Evolutionary conservation across 2,113 vertebrate species (phyloP).

Genomic region (Rhabdornis inornatus): DNA sequence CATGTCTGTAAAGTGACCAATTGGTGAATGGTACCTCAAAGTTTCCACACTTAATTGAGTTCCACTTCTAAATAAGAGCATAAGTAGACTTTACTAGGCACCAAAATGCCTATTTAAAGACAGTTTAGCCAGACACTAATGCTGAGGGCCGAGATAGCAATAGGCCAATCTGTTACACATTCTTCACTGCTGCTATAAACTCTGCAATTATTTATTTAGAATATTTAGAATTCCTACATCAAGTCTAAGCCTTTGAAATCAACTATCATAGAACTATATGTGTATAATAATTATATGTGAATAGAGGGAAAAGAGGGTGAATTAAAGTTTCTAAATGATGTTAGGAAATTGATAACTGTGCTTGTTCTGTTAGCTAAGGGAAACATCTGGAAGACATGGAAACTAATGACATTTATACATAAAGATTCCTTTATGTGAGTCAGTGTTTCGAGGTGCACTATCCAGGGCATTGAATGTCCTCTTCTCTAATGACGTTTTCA

Average conservation of each 20-base stretch:
- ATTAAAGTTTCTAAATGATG: not conserved
- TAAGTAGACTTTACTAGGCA: not conserved
- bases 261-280: not conserved
- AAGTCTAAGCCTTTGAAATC: not conserved
- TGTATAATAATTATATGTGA: not conserved
- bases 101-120: not conserved
- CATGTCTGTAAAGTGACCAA: not conserved
- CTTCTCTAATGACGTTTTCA: not conserved
- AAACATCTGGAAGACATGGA: not conserved
- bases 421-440: not conserved
- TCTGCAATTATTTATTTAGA: not conserved
- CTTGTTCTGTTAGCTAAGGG: not conserved
- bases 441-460: not conserved
- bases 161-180: not conserved
- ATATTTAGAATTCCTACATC: not conserved
- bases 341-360: not conserved
- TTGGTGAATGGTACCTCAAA: not conserved
- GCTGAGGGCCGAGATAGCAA: not conserved
- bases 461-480: not conserved
- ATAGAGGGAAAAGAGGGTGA: not conserved
- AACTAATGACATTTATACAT: not conserved
- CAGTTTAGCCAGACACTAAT: not conserved
- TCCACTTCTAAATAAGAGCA: not conserved
- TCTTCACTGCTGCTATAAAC: not conserved
- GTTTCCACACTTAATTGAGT: not conserved